Evolutionary conservation across 2,888 invertebrate species (phyloP), one percentile per base, ranked within the genome.

Genomic region (Torymus aiolomorphi): DNA sequence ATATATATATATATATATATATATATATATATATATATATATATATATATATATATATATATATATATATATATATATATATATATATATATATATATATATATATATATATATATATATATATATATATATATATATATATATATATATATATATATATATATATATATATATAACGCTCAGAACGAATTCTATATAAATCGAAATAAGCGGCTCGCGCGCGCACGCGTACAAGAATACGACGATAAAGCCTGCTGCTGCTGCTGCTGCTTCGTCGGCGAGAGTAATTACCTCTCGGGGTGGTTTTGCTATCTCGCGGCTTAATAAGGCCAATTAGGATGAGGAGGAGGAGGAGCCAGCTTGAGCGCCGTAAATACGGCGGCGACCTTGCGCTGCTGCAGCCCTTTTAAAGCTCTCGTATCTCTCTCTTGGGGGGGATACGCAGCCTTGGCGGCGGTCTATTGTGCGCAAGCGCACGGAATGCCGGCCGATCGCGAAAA

Each of bases 141-240:
- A 12, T 10, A 42, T 8, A 56, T 20, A n/a, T 24, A n/a, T 52
- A 18, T 12, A 59, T 16, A 54, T 16, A 8, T 5, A 12, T 12
- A 56, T 20, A 56, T 24, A 8, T 52, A 49, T 14, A 59, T 16
- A 63, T 13, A 11, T 16, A 57, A 1, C 51, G 16, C 51, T 79
- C 78, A 70, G 78, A 79, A 79, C 78, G 76, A 81, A 76, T 81
- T 79, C 81, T 81, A 76, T 76, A 73, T 62, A 76, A 70, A 76
- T 69, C 54, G 65, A 66, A 62, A 62, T 56, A 56, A 24, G 14
- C 13, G 14, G 65, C 65, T 73, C 42, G 13, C 42, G 11, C 51
- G 1, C 72, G 51, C 24, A 5, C 10, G 31, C 52, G 16, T 12
- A 8, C 31, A 31, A 31, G 31, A 31, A 31, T 1, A 5, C 2